Conservation (phyloP, 2,888 invertebrate species). For the Caenorhabditis uteleia region DNA sequence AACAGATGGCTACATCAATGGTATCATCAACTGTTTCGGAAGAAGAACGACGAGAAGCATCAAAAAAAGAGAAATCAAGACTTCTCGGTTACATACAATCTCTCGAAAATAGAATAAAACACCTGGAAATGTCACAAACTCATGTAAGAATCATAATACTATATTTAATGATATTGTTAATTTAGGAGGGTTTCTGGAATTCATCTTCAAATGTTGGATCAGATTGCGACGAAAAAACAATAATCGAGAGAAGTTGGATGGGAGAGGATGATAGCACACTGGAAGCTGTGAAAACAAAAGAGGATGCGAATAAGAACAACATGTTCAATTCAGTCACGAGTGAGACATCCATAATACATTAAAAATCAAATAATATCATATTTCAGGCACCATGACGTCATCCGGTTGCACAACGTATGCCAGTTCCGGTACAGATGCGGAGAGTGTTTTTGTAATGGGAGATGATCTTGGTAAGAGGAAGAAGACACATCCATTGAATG, state of each 20-base stretch:
- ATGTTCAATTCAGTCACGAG: slow-evolving; percentile 33
- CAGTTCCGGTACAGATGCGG: slow-evolving; percentile 52
- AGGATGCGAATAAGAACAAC: slow-evolving; percentile 3
- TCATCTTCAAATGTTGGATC: slow-evolving; percentile 40
- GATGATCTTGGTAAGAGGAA: slow-evolving; percentile 51
- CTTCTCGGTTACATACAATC: slow-evolving; percentile 87
- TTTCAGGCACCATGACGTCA: slow-evolving; percentile 51
- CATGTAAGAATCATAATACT: slow-evolving; percentile 17
- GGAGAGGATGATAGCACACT: slow-evolving; percentile 17
- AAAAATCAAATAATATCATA: neutral
- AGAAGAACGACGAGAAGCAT: slow-evolving; percentile 27
- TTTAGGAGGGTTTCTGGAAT: slow-evolving; percentile 47
- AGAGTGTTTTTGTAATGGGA: slow-evolving; percentile 55
- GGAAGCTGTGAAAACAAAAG: slow-evolving; percentile 6
- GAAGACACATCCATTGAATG: too few species aligned
- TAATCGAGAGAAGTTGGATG: slow-evolving; percentile 47
- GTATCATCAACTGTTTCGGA: slow-evolving; percentile 27
- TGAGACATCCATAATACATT: neutral
- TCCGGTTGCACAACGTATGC: slow-evolving; percentile 59
- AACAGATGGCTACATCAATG: slow-evolving; percentile 42
- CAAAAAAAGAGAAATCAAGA: slow-evolving; percentile 31
- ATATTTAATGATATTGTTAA: slow-evolving; percentile 58
- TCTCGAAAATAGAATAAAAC: slow-evolving; percentile 83
- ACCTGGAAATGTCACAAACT: slow-evolving; percentile 70
- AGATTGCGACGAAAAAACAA: slow-evolving; percentile 50